Conservation (phyloP, 2,113 vertebrate species). For the Daubentonia madagascariensis region DNA sequence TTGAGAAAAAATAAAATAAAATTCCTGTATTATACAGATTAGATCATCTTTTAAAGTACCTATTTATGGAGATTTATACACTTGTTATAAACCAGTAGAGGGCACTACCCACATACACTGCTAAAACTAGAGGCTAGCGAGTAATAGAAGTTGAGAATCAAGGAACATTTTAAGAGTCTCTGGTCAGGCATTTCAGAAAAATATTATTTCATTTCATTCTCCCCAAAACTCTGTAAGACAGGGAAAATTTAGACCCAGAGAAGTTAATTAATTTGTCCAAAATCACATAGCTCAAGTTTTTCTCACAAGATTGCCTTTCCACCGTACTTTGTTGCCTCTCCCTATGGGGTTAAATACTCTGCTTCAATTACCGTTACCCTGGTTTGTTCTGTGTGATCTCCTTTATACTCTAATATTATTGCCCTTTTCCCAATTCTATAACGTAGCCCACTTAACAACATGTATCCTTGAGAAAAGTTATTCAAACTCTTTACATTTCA, state of each 20-base stretch:
- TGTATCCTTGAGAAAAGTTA: neutral
- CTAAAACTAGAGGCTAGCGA: neutral
- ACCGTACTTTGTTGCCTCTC: neutral
- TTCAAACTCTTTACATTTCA: neutral
- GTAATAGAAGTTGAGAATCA: too few species aligned
- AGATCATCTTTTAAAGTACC: neutral
- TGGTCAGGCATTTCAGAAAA: neutral
- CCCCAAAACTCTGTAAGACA: neutral
- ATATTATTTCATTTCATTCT: neutral
- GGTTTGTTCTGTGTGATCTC: neutral
- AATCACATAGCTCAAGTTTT: neutral
- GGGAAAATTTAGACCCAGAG: neutral
- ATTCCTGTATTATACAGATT: neutral
- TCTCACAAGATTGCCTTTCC: neutral
- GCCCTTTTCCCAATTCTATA: neutral
- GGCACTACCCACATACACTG: neutral
- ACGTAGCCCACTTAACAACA: neutral
- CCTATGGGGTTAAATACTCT: neutral
- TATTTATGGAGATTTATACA: neutral
- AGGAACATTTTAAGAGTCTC: neutral
- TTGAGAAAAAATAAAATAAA: neutral
- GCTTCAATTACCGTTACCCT: neutral
- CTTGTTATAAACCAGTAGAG: constrained; percentile 42
- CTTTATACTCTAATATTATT: neutral
- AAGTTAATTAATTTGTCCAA: neutral